Base-by-base conservation (phyloP, 2,797 vertebrate species). In the Strix occidentalis region DNA sequence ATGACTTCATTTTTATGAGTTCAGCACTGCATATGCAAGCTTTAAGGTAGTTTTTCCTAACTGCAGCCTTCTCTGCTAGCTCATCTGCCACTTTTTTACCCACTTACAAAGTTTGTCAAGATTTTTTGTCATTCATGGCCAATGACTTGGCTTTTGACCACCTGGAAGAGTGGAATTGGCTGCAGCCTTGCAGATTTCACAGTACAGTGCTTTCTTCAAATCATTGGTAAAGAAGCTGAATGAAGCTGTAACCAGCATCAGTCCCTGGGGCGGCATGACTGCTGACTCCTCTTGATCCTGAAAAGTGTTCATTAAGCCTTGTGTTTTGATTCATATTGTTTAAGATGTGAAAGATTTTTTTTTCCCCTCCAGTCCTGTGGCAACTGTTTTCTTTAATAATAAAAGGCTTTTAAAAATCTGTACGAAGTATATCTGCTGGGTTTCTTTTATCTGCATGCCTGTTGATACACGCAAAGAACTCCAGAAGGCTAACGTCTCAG, bases 261-360 rank as follows among this genome's bases (percentile, higher is more conserved):
- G 60, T 71, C 61, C 21, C 48, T 45, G 29, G 28, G 31, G 23
- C 37, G 20, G 57, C 23, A 16, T 68, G 61, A 65, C 29, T 61
- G 20, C 37, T 63, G 51, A 75, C n/a, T 92, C 18, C 24, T 79
- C 75, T 85, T 87, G 39, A 90, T 89, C 70, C 35, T 84, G 46
- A 46, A 70, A 83, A 88, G 4, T 58, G 37, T 81, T 87, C 77
- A 76, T 79, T 93, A 82, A 57, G 18, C 50, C 29, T 86, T 37
- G 15, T 50, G 13, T 77, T 96, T 88, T 87, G 43, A 63, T 74
- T 91, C 48, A 28, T 70, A 63, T 70, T 79, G 13, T 78, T 94
- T 77, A 91, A 64, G 25, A 15, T 26, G 15, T 43, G 19, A 87
- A 79, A 51, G 9, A 6, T 2, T 31, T 39, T 21, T 72, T 21